Evolutionary conservation across 2,888 invertebrate species (phyloP).

Genomic region (Amphipyra tragopoginis): DNA sequence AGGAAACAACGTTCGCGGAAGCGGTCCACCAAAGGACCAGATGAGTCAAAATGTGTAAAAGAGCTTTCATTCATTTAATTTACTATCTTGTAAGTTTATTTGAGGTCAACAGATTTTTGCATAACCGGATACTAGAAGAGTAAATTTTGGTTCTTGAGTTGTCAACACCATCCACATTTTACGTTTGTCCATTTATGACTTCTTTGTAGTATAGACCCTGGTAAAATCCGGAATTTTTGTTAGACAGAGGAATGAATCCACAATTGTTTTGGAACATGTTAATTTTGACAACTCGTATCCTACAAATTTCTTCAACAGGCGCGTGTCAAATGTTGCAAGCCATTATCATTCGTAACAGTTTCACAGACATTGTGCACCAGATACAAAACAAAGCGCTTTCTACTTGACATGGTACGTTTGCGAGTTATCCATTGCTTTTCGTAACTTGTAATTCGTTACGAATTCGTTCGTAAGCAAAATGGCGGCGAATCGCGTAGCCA

Average conservation of each 20-base stretch:
- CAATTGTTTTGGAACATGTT: background rate
- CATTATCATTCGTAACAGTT: slow-evolving; percentile 56
- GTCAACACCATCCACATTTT: too few species aligned
- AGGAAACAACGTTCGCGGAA: slow-evolving; percentile 57
- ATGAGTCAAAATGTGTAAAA: slow-evolving; percentile 56
- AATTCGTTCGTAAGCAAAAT: slow-evolving; percentile 39
- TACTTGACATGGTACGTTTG: slow-evolving; percentile 61
- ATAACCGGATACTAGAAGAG: slow-evolving; percentile 9
- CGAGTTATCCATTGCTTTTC: slow-evolving; percentile 49
- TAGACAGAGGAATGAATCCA: background rate
- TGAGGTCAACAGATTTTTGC: slow-evolving; percentile 8
- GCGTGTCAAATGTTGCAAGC: slow-evolving; percentile 22
- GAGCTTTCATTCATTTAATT: slow-evolving; percentile 57
- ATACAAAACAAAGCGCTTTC: slow-evolving; percentile 60
- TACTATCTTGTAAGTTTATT: slow-evolving; percentile 12
- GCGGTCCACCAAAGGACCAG: slow-evolving; percentile 38
- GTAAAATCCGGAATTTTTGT: background rate
- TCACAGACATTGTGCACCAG: slow-evolving; percentile 48
- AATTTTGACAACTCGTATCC: background rate
- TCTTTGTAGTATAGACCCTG: too few species aligned
- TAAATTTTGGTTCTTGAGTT: too few species aligned
- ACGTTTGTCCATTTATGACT: too few species aligned
- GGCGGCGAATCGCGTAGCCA: slow-evolving; percentile 29
- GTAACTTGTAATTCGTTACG: too few species aligned
- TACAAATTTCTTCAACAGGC: slow-evolving; percentile 12